Conservation (phyloP, 1,140 invertebrate species). For the Kradibia gibbosae region DNA sequence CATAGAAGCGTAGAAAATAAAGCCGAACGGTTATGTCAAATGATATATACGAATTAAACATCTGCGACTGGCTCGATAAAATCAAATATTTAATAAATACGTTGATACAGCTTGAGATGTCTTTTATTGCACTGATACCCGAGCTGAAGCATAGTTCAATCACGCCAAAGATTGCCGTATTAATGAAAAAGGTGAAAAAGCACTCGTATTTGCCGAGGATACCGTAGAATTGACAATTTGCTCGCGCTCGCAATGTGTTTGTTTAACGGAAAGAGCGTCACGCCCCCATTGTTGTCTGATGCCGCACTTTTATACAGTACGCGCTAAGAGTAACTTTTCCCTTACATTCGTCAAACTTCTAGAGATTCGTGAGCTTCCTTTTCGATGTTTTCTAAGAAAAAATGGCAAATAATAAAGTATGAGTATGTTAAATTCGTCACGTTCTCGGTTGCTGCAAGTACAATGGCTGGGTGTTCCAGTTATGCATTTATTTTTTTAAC, state of each 20-base stretch:
- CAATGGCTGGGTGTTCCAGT: no score
- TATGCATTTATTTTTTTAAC: no score
- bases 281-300: slow-evolving; percentile 35
- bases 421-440: no score
- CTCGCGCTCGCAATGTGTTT: neutral
- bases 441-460: no score
- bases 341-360: neutral
- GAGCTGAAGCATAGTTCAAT: neutral
- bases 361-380: no score
- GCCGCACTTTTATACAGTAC: slow-evolving; percentile 25
- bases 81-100: neutral
- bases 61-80: no score
- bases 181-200: neutral
- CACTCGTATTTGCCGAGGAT: neutral
- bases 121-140: neutral
- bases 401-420: no score
- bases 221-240: slow-evolving; percentile 17
- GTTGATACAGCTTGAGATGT: neutral
- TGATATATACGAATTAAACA: no score
- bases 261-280: slow-evolving; percentile 43
- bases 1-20: neutral
- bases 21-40: no score
- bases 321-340: neutral
- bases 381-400: no score
- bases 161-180: neutral